These are phyloP conservation scores for Lepidocyrtoides sp. DNA, from an alignment of 2,888 invertebrate species.

Conservation along the genomic window DNA sequence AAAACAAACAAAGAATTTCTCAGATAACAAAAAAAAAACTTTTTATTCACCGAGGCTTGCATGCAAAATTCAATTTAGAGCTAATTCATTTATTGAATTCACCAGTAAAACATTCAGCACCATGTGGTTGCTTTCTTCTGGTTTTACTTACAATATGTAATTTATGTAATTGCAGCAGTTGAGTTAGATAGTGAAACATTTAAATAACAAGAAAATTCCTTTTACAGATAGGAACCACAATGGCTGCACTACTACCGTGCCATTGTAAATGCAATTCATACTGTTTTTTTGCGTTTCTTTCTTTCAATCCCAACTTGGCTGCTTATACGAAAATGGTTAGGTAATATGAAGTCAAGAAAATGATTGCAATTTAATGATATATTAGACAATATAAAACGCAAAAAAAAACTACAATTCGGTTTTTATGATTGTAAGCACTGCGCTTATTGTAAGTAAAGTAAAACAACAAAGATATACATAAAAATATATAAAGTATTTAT, in stretches of 20 bases:
- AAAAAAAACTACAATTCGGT: too few species aligned
- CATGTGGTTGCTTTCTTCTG: constrained; percentile 4
- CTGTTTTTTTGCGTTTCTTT: too few species aligned
- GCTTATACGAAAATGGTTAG: too few species aligned
- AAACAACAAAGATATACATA: neutral
- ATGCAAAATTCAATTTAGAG: constrained; percentile 14
- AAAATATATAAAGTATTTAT: too few species aligned
- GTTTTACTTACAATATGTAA: constrained; percentile 13
- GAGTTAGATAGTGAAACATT: neutral
- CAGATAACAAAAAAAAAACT: neutral
- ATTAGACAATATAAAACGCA: too few species aligned
- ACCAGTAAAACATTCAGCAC: neutral
- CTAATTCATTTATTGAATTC: neutral
- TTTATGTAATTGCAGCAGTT: too few species aligned
- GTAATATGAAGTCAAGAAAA: neutral
- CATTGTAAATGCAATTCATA: too few species aligned
- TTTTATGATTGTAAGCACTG: too few species aligned
- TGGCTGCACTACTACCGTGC: too few species aligned
- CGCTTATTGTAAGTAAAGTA: neutral
- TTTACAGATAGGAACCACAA: too few species aligned
- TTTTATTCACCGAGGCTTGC: neutral
- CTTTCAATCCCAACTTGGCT: too few species aligned
- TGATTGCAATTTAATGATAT: constrained; percentile 29
- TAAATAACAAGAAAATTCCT: neutral
- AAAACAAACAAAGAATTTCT: neutral